A percentile compares a stretch with the other conserved stretches of the same genome.
phyloP scores from a whole-genome alignment of 2,113 vertebrate species.

The Pholis gunnellus region DNA sequence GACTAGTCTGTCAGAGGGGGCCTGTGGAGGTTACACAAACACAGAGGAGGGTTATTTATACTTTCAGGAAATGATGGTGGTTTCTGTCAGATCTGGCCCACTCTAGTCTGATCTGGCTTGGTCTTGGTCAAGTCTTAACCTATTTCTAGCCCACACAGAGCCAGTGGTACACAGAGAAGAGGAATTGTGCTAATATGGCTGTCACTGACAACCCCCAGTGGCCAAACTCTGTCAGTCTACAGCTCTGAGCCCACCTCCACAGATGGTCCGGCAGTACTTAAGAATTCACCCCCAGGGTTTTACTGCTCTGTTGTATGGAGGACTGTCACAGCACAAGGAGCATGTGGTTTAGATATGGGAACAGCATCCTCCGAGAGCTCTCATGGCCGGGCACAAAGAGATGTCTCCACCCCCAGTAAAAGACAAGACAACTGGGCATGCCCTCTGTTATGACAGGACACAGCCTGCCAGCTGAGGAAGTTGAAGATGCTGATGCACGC shows the following conservation, averaged over 20 bases:
- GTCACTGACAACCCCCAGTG: conserved; percentile 73
- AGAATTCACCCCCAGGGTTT: conserved; percentile 85
- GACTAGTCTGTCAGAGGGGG: conserved; percentile 87
- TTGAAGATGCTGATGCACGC: conserved; percentile 15
- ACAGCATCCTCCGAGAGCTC: conserved; percentile 80
- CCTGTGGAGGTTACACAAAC: conserved; percentile 93
- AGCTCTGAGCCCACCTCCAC: conserved; percentile 80
- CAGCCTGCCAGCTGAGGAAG: conserved; percentile 45
- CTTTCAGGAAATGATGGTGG: conserved; percentile 89
- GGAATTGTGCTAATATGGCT: conserved; percentile 69
- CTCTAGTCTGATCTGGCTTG: conserved; percentile 68
- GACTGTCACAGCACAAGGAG: conserved; percentile 82
- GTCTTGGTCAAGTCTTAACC: conserved; percentile 69
- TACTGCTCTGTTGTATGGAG: conserved; percentile 84
- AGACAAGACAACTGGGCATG: conserved; percentile 73
- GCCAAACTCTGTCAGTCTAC: conserved; percentile 76
- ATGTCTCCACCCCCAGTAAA: conserved; percentile 76
- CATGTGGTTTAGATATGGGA: conserved; percentile 85
- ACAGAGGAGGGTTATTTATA: conserved; percentile 92
- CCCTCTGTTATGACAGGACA: conserved; percentile 68
- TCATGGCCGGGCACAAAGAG: conserved; percentile 79
- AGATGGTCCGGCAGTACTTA: conserved; percentile 88
- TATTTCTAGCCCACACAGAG: conserved; percentile 68
- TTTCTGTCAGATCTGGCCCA: conserved; percentile 86
- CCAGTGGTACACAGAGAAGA: conserved; percentile 54